Evolutionary conservation across 1,140 invertebrate species (phyloP).

Genomic region (Oryctes rhinoceros): DNA sequence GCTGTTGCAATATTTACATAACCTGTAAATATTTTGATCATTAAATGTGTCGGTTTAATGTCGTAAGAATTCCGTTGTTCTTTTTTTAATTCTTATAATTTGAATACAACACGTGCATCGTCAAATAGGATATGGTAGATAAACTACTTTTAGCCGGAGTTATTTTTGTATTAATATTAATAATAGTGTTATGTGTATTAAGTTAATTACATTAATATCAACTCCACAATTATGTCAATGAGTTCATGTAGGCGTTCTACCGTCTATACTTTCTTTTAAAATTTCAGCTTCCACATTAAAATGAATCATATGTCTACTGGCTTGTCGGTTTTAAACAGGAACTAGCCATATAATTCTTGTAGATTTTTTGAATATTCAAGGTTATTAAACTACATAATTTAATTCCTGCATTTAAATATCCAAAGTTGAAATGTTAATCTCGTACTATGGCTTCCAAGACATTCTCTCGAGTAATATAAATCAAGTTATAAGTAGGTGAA

Average conservation of each 20-base stretch:
- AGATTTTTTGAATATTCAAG: conserved; percentile 22
- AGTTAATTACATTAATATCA: neutral
- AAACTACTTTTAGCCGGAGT: too few relatives aligned
- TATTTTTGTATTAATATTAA: neutral
- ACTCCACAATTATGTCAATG: conserved; percentile 8
- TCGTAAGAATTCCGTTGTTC: neutral
- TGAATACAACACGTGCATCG: neutral
- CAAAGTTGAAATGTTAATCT: neutral
- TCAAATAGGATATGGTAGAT: too few relatives aligned
- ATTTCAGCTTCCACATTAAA: conserved; percentile 21
- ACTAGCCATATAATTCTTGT: conserved; percentile 8
- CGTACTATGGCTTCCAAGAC: too few relatives aligned
- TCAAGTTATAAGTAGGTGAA: too few relatives aligned
- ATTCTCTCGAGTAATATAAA: too few relatives aligned
- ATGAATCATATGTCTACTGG: conserved; percentile 18
- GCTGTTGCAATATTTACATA: conserved; percentile 1
- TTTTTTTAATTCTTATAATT: neutral
- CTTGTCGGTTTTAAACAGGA: conserved; percentile 17
- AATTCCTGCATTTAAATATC: neutral
- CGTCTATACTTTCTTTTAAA: conserved; percentile 21
- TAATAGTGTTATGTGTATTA: neutral
- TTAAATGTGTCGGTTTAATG: neutral
- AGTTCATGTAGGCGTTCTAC: neutral
- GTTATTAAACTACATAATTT: conserved; percentile 30
- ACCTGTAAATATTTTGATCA: conserved; percentile 1